phyloP scores from a whole-genome alignment of 2,797 vertebrate species.

The Notoglanidium macrostoma region DNA sequence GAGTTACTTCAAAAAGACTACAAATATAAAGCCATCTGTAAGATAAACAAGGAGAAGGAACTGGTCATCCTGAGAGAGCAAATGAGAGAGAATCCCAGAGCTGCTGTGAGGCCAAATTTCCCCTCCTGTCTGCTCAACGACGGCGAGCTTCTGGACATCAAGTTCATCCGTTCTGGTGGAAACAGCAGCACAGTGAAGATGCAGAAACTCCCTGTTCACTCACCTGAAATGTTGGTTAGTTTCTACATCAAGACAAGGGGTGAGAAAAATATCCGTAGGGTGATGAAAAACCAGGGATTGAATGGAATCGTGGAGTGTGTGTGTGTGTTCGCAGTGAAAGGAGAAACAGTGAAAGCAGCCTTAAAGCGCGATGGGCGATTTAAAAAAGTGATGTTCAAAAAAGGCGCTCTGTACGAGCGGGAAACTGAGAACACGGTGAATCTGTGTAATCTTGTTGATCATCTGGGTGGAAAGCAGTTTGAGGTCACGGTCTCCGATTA shows the following conservation, averaged over 20 bases:
- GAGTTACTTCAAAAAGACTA: constrained; percentile 8
- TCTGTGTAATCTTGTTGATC: constrained; percentile 12
- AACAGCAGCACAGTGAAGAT: background rate
- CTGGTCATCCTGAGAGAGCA: background rate
- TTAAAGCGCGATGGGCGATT: constrained; percentile 62
- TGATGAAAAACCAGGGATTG: constrained; percentile 55
- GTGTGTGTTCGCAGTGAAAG: constrained; percentile 59
- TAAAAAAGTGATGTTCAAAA: background rate
- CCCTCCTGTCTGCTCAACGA: constrained; percentile 45
- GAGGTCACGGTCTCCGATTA: background rate
- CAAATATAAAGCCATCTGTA: background rate
- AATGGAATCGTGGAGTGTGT: background rate
- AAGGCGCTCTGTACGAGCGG: constrained; percentile 11
- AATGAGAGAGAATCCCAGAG: background rate
- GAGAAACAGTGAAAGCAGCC: constrained; percentile 57
- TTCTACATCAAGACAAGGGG: constrained; percentile 56
- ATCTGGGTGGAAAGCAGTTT: constrained; percentile 48
- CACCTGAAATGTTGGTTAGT: constrained; percentile 29
- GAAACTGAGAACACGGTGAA: accelerated
- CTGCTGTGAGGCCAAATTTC: constrained; percentile 27
- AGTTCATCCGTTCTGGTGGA: background rate
- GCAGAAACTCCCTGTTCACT: background rate
- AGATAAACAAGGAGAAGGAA: background rate
- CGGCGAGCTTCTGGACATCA: constrained; percentile 26
- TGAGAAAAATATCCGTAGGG: background rate